Conservation (phyloP, 2,113 vertebrate species). For the Cacatua alba region DNA sequence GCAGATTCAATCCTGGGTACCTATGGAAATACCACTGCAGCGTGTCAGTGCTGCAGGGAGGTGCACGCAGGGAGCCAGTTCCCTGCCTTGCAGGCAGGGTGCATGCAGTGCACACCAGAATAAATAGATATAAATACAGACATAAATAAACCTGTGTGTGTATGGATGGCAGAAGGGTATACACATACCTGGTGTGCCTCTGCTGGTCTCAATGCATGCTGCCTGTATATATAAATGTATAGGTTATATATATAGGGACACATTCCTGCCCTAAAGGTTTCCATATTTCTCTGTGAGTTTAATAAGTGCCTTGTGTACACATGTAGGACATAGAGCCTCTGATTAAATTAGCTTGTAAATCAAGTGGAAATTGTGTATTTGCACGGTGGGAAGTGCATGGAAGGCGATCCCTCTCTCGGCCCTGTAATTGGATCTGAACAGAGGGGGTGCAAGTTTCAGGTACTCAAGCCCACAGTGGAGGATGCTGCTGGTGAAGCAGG, state of each 20-base stretch:
- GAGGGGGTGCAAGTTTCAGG: neutral
- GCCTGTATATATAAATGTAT: neutral
- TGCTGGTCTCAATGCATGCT: rapidly evolving
- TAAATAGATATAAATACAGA: neutral
- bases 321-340: conserved; percentile 21
- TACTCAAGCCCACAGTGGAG: neutral
- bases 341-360: conserved; percentile 67
- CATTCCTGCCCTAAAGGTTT: conserved; percentile 32
- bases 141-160: neutral
- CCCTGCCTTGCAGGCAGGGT: neutral
- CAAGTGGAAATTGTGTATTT: conserved; percentile 14
- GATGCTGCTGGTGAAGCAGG: neutral
- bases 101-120: neutral
- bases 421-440: neutral
- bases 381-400: neutral
- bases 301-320: conserved; percentile 25
- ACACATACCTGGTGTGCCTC: neutral
- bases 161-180: neutral
- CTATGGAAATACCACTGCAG: neutral
- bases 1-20: rapidly evolving
- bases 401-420: neutral
- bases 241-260: neutral
- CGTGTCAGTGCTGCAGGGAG: rapidly evolving
- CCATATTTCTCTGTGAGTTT: neutral
- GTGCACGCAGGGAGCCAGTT: neutral